Evolutionary conservation across 2,113 vertebrate species (phyloP), one percentile per base, ranked within the genome.

Genomic region (Eretmochelys imbricata): DNA sequence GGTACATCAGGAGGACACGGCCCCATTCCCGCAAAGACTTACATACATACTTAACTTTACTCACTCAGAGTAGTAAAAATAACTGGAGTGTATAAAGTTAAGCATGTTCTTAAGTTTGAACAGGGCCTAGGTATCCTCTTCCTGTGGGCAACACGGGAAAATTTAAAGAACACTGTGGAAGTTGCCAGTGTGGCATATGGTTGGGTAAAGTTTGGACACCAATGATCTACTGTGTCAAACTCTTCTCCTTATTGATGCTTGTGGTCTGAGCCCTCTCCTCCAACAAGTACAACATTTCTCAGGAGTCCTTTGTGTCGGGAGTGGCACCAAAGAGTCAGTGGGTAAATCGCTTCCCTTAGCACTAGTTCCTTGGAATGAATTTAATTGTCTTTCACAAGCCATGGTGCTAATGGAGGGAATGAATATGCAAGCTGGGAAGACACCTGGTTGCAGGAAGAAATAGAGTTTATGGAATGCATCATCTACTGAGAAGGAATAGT

Each of bases 251-350:
- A 50, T 85, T 88, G 88, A 95, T 85, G 79, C 92, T 89, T 95
- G 92, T 95, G 96, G 89, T 96, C 95, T 93, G 22, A 89, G 53
- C 46, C 94, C 90, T 87, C 48, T 95, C 38, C 72, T 95, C 78
- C 75, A 94, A 79, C 93, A 95, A 96, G 95, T 93, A 85, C 55
- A 93, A 75, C 35, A 90, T 94, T 96, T 96, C 94, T 93, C 95
- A 94, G 95, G 95, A 94, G 53, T 38, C 90, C 89, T 91, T 88
- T 91, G 59, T 31, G 12, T 13, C 5, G 59, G 29, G 29, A 62
- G 29, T 31, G 29, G 29, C 29, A 62, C 29, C 13, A 62, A 35
- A 22, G n/a, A 72, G n/a, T 38, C n/a, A 72, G 9, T 31, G 9
- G 69, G 65, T 20, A 20, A 69, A 69, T n/a, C 38, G 17, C 35